These are phyloP conservation scores for Leptogaster cylindrica DNA, from an alignment of 2,888 invertebrate species.

Conservation along the genomic window DNA sequence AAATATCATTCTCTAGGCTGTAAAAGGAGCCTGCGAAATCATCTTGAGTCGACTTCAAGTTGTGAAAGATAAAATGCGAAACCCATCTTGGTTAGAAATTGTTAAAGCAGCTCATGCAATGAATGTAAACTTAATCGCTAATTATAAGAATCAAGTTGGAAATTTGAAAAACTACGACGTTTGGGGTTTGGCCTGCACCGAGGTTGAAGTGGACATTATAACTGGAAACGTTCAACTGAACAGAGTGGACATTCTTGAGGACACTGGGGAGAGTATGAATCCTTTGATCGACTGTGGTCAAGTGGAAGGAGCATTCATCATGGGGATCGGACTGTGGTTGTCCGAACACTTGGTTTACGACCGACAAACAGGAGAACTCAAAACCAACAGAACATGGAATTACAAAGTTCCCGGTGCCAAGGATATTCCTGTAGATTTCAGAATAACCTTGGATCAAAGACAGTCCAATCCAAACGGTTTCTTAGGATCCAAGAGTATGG, in stretches of 20 bases:
- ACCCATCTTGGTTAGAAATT: conserved; percentile 67
- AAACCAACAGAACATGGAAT: conserved; percentile 82
- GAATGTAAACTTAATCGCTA: conserved; percentile 68
- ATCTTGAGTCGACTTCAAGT: conserved; percentile 68
- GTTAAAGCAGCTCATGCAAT: conserved; percentile 64
- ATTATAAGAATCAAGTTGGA: conserved; percentile 65
- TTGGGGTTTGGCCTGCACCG: conserved; percentile 70
- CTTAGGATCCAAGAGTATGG: conserved; percentile 75
- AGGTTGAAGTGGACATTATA: conserved; percentile 78
- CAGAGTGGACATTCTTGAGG: conserved; percentile 76
- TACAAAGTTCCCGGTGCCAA: conserved; percentile 79
- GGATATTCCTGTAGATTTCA: conserved; percentile 79
- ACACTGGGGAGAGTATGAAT: conserved; percentile 74
- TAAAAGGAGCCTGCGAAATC: conserved; percentile 70
- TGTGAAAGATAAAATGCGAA: conserved; percentile 63
- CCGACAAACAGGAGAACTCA: conserved; percentile 68
- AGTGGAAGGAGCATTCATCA: conserved; percentile 79
- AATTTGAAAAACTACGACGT: conserved; percentile 69
- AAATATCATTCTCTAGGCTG: conserved; percentile 55
- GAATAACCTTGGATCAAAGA: conserved; percentile 72
- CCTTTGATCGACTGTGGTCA: conserved; percentile 78
- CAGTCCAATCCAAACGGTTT: conserved; percentile 71
- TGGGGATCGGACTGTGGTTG: conserved; percentile 80
- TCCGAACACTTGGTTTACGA: conserved; percentile 74
- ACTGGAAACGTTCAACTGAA: conserved; percentile 75